Base-by-base conservation (phyloP, 1,140 invertebrate genomes). In the Cardiocondyla obscurior region DNA sequence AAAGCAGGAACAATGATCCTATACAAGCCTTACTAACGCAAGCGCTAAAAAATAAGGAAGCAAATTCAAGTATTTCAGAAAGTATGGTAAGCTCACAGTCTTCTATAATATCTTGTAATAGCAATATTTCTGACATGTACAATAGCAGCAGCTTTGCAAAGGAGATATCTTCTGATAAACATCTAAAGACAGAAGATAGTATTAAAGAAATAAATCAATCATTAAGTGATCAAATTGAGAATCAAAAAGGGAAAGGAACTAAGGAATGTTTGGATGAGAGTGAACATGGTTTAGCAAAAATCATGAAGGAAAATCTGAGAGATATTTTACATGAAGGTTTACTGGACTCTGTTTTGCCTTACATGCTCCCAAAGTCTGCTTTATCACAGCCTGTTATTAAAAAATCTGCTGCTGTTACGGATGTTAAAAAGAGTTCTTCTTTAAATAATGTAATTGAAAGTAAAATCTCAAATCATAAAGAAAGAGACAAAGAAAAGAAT, bases 321-420 rank as follows among this genome's bases (percentile, higher is more conserved):
- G 94, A 96, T 94, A 95, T 97, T 6, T 94, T 97, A 69, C 96
- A 96, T 60, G 97, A 97, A 93, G 97, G 97, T 28, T 95, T 97
- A 74, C 92, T 97, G 25, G 97, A 97, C 92, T 97, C 97, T 0
- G 96, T 97, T 74, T 90, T 97, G 10, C 96, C 97, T 0, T 97
- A 96, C 82, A 94, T 97, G 86, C 93, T 96, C 79, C 94, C 95
- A 14, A 94, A 91, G 53, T 69, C 91, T 8, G 62, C 81, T 0
- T 39, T 93, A 57, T 95, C 95, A 67, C 94, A 94, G 58, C 94
- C 95, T 12, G 92, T 94, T 28, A 95, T 95, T 44, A 95, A 95
- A 85, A 96, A 95, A 88, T 69, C 93, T 0, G 64, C 88, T 6
- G 85, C 88, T 0, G 90, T 87, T 16, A 44, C 36, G 0, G 95